phyloP scores from a whole-genome alignment of 2,797 vertebrate species.

The Alauda arvensis region DNA sequence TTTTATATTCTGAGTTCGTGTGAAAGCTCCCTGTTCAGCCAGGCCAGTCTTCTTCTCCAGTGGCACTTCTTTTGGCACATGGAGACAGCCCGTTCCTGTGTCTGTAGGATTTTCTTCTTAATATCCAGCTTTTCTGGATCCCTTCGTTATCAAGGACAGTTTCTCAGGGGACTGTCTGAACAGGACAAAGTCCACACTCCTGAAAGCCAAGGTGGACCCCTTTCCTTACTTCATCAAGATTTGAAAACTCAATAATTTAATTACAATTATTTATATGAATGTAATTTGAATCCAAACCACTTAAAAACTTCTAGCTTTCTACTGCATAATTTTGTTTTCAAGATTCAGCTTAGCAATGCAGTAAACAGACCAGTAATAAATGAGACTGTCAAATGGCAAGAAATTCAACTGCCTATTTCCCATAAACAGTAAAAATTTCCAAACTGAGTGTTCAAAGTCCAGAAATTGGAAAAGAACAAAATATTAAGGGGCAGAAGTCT shows the following conservation, averaged over 20 bases:
- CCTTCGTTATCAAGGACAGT: too few species aligned
- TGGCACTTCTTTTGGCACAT: not conserved
- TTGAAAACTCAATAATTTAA: not conserved
- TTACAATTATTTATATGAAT: not conserved
- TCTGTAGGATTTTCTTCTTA: not conserved
- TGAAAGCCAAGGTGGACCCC: not conserved
- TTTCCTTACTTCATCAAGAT: not conserved
- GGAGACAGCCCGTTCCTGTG: not conserved
- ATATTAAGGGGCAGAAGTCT: not conserved
- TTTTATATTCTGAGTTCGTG: not conserved
- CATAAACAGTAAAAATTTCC: not conserved
- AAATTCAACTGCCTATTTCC: not conserved
- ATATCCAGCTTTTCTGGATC: not conserved
- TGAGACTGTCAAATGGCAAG: not conserved
- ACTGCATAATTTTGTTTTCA: not conserved
- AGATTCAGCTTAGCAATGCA: not conserved
- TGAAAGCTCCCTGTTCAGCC: not conserved
- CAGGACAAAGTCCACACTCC: not conserved
- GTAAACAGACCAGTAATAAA: constrained; percentile 10
- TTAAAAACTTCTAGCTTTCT: not conserved
- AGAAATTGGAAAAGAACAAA: constrained; percentile 13
- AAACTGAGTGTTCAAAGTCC: constrained; percentile 1
- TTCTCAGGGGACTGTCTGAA: not conserved
- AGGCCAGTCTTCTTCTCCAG: not conserved
- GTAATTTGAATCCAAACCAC: not conserved